Evolutionary conservation across 2,797 vertebrate species (phyloP).

Genomic region (Odontamblyopus rebecca): DNA sequence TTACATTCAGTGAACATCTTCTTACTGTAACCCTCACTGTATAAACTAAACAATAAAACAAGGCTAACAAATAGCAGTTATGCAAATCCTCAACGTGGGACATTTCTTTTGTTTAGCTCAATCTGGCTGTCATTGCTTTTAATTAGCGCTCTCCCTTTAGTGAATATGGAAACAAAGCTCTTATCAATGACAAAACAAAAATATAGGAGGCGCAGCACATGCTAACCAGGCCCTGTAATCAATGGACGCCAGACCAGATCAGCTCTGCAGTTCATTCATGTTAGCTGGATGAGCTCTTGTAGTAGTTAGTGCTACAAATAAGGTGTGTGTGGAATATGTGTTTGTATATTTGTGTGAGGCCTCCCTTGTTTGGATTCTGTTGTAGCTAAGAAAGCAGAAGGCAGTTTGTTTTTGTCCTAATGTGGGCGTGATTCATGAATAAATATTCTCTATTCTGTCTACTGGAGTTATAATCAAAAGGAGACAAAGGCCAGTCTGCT

Average conservation of each 20-base stretch:
- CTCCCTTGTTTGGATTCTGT: slow-evolving; percentile 24
- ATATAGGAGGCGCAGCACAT: slow-evolving; percentile 58
- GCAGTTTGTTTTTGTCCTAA: slow-evolving; percentile 17
- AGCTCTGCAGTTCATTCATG: slow-evolving; percentile 39
- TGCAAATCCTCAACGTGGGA: slow-evolving; percentile 60
- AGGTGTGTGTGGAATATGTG: slow-evolving; percentile 25
- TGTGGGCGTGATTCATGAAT: background rate
- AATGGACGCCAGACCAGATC: slow-evolving; percentile 59
- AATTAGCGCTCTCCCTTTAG: slow-evolving; percentile 69
- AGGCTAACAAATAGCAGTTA: slow-evolving; percentile 53
- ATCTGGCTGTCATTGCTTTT: slow-evolving; percentile 64
- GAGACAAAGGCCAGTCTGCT: too few relatives aligned
- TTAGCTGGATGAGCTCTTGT: slow-evolving; percentile 30
- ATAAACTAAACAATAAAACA: slow-evolving; percentile 48
- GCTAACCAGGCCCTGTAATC: slow-evolving; percentile 72
- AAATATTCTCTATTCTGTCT: background rate
- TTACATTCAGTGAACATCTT: slow-evolving; percentile 12
- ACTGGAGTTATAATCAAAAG: too few relatives aligned
- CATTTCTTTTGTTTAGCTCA: slow-evolving; percentile 51
- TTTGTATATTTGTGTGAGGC: background rate
- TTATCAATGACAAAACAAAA: slow-evolving; percentile 73
- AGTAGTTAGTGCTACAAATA: slow-evolving; percentile 24
- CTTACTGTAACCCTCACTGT: slow-evolving; percentile 36
- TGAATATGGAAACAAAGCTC: slow-evolving; percentile 59
- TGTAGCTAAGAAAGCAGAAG: slow-evolving; percentile 11